Evolutionary conservation across 1,140 invertebrate species (phyloP), one percentile per base, ranked within the genome.

Genomic region (Aleiodes sp.): DNA sequence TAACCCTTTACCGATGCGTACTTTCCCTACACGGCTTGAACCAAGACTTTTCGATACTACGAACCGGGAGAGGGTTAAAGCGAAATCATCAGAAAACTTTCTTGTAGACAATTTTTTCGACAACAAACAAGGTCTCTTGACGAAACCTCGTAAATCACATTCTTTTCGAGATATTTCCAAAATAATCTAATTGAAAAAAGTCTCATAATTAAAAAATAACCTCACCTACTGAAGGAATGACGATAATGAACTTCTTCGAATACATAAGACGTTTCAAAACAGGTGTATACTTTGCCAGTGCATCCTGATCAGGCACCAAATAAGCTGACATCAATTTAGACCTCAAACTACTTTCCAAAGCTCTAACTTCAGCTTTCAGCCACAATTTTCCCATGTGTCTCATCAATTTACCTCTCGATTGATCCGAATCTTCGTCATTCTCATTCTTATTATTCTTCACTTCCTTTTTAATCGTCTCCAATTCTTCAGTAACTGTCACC

Each of bases 151-250:
- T n/a, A n/a, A n/a, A n/a, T n/a, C n/a, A n/a, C n/a, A n/a, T n/a
- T n/a, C n/a, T n/a, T n/a, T n/a, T n/a, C n/a, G n/a, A 4, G 41
- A n/a, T n/a, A n/a, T n/a, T n/a, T n/a, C n/a, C n/a, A n/a, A n/a
- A n/a, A n/a, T n/a, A n/a, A n/a, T 60, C 73, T 62, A 59, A 37
- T 66, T 68, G 46, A 31, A 68, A 56, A 59, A 41, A 71, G 52
- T 67, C 26, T 35, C 65, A 41, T 59, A 64, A 52, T 29, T 67
- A 86, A n/a, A n/a, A n/a, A n/a, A n/a, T n/a, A n/a, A n/a, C n/a
- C 88, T 88, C 78, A 95, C 94, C 94, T 78, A 91, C 89, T 75
- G 90, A 88, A 3, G 94, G 94, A 71, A 96, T 91, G 19, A 96
- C 86, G 28, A 96, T 87, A 65, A 96, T 91, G 78, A 94, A 94